These are phyloP conservation scores for Ambastaia sidthimunki DNA, from an alignment of 2,797 vertebrate genomes.

Conservation along the genomic window DNA sequence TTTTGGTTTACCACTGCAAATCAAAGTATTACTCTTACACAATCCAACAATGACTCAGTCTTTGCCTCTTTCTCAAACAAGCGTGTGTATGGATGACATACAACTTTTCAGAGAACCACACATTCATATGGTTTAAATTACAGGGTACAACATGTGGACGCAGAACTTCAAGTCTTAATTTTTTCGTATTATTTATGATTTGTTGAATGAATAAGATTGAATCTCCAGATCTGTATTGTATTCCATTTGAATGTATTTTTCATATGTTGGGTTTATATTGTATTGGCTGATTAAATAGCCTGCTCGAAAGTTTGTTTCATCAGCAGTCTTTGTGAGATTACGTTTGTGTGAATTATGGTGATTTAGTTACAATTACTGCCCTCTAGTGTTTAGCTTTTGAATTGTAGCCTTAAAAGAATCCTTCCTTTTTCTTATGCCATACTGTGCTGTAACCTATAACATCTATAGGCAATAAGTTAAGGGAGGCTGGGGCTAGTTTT, in stretches of 20 bases:
- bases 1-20: constrained; percentile 28
- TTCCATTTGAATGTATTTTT: constrained; percentile 23
- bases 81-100: constrained; percentile 33
- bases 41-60: constrained; percentile 17
- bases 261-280: constrained; percentile 22
- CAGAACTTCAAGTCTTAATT: constrained; percentile 31
- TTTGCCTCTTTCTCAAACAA: constrained; percentile 31
- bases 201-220: constrained; percentile 1
- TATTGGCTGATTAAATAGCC: neutral
- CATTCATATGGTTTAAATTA: constrained; percentile 60
- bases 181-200: constrained; percentile 33
- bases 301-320: neutral
- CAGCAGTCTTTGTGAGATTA: neutral
- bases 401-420: constrained; percentile 46
- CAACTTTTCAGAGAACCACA: constrained; percentile 14
- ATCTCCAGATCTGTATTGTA: constrained; percentile 24
- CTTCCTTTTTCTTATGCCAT: too few relatives aligned
- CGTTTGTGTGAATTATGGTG: neutral
- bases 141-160: constrained; percentile 36
- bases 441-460: too few relatives aligned
- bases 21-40: constrained; percentile 10
- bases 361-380: constrained; percentile 51
- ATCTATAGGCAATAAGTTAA: too few relatives aligned
- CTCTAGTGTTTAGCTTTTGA: constrained; percentile 66
- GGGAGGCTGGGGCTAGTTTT: neutral